phyloP scores from a whole-genome alignment of 2,113 vertebrate genomes.

The Cochlearius cochlearius region DNA sequence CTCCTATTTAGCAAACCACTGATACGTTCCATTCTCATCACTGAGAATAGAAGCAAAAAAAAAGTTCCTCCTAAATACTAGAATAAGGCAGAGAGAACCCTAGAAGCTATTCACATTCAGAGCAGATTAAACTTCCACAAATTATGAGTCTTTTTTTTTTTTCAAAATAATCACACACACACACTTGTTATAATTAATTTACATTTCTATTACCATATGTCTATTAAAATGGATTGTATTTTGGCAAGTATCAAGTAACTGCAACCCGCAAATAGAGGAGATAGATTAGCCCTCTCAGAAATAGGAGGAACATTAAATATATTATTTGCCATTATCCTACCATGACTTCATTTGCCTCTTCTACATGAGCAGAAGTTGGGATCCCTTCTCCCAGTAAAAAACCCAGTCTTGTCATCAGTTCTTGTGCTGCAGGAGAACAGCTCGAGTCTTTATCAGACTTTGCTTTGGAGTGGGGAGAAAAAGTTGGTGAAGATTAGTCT shows the following conservation, averaged over 20 bases:
- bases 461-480: constrained; percentile 75
- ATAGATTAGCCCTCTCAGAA: not conserved
- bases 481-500: constrained; percentile 2
- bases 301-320: not conserved
- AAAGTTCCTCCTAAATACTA: not conserved
- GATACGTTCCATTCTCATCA: not conserved
- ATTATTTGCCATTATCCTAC: constrained; percentile 75
- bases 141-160: not conserved
- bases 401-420: constrained; percentile 97
- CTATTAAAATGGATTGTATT: not conserved
- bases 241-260: not conserved
- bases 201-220: not conserved
- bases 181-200: not conserved
- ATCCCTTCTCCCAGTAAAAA: constrained; percentile 98
- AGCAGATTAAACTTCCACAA: not conserved
- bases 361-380: constrained; percentile 88
- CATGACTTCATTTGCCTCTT: constrained; percentile 94
- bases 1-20: not conserved
- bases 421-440: constrained; percentile 96
- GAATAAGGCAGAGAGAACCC: not conserved
- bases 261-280: not conserved
- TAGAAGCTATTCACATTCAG: not conserved
- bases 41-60: not conserved
- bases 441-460: constrained; percentile 84
- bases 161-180: not conserved